Evolutionary conservation across 2,888 invertebrate species (phyloP).

Genomic region (Meiosimyza decipiens): DNA sequence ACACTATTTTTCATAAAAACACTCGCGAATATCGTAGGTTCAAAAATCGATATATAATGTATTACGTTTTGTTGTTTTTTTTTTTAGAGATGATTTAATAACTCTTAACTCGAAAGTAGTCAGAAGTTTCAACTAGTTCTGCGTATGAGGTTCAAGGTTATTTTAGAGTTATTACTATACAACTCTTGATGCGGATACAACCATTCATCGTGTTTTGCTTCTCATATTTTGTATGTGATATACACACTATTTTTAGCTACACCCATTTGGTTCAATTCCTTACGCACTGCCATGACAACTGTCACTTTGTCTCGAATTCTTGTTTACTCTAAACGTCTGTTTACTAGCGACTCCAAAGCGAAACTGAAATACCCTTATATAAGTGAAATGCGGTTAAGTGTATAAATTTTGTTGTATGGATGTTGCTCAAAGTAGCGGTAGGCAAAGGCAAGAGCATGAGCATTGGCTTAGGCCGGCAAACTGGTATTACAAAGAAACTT

Average conservation of each 20-base stretch:
- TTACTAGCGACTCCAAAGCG: slow-evolving; percentile 44
- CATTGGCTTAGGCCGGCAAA: slow-evolving; percentile 15
- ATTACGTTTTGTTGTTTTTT: too few species aligned
- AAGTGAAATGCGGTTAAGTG: slow-evolving; percentile 11
- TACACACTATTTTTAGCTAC: slow-evolving; percentile 25
- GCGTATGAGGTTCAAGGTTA: too few species aligned
- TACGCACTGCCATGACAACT: slow-evolving; percentile 9
- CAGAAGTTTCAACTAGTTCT: too few species aligned
- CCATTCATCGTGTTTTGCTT: too few species aligned
- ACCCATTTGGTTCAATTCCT: slow-evolving; percentile 6
- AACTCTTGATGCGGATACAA: too few species aligned
- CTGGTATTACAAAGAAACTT: slow-evolving; percentile 3
- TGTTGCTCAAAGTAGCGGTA: slow-evolving; percentile 4
- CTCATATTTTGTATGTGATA: too few species aligned
- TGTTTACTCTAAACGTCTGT: slow-evolving; percentile 33
- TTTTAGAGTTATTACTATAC: too few species aligned
- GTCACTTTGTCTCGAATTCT: not conserved
- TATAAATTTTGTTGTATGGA: slow-evolving; percentile 12
- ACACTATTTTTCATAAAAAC: too few species aligned
- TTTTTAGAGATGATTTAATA: too few species aligned
- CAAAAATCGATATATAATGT: too few species aligned
- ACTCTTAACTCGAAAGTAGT: too few species aligned
- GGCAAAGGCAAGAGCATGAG: not conserved
- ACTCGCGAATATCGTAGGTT: too few species aligned
- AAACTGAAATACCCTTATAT: slow-evolving; percentile 35